Base-by-base conservation (phyloP, 2,113 vertebrate genomes). In the Pleuronectes platessa region DNA sequence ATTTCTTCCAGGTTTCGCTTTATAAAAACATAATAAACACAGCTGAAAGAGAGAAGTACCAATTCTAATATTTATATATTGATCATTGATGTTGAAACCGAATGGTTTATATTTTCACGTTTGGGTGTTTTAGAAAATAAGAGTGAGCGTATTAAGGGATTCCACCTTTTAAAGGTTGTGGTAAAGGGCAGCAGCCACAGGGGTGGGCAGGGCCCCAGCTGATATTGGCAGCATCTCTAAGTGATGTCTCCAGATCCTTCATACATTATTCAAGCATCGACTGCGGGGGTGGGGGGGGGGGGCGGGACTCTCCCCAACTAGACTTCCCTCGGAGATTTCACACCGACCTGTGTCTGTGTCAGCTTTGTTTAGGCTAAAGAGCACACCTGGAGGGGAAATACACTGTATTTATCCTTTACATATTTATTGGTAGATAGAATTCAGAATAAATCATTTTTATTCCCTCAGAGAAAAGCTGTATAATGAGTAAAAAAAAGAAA, bases 151-250 rank as follows among this genome's bases (percentile, higher is more conserved):
- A 88, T 88, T 86, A 77, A 68, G 88, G 86, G 83, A 84, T 78
- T 89, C 84, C 70, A 82, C 89, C 76, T 85, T 86, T 88, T 86
- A 92, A 93, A 92, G 90, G 87, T 90, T 82, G 91, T 79, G 82
- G 72, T 90, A 92, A 93, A 93, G 89, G 93, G 88, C 91, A 92
- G 76, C 80, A 82, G 82, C 78, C 87, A 81, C 70, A 60, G 71
- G 84, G 86, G 83, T 84, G 86, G 86, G 85, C 85, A 84, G 65
- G 78, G 85, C 82, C 74, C 79, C 75, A 80, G 86, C 71, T 86
- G 84, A 87, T 93, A 93, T 93, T 86, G 89, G 92, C 92, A 92
- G 91, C 89, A 86, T 92, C 88, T 90, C 89, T 92, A 92, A 93
- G 88, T 84, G 90, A 92, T 91, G 92, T 92, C 90, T 92, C 88